phyloP scores from a whole-genome alignment of 1,140 invertebrate genomes.

The Neodiprion pinetum region DNA sequence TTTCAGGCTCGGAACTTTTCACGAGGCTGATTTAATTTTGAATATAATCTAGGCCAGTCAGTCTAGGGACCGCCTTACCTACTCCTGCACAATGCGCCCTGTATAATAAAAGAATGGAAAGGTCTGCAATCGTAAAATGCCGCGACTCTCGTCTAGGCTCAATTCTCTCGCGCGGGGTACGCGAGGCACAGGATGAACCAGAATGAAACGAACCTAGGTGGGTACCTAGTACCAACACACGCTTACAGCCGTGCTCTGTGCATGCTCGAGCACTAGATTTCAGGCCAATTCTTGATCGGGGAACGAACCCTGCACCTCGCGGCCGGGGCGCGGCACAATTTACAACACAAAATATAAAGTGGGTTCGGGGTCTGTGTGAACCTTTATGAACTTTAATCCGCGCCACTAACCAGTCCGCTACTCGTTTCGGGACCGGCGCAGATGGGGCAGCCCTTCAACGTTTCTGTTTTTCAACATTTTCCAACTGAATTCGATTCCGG shows the following conservation, averaged over 20 bases:
- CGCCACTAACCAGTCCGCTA: neutral
- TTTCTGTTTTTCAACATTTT: no score
- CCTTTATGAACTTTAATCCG: conserved; percentile 11
- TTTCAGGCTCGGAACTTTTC: neutral
- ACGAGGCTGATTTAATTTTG: neutral
- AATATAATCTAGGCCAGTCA: no score
- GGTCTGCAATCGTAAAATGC: conserved; percentile 29
- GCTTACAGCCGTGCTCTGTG: no score
- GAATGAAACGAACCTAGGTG: no score
- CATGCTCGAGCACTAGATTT: no score
- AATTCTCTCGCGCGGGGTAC: neutral
- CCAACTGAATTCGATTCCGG: neutral
- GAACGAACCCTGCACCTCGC: no score
- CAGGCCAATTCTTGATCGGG: no score
- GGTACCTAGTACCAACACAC: no score
- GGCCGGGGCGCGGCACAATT: conserved; percentile 44
- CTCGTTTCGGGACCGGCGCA: neutral
- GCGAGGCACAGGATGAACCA: no score
- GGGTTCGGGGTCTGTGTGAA: conserved; percentile 22
- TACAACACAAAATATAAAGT: conserved; percentile 59
- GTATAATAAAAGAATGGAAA: conserved; percentile 73
- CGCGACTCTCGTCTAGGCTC: no score
- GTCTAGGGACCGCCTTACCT: no score
- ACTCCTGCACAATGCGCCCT: conserved; percentile 33
- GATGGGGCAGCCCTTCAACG: neutral